Base-by-base conservation (phyloP, 23 tunicate genomes). In the Botrylloides violaceus region DNA sequence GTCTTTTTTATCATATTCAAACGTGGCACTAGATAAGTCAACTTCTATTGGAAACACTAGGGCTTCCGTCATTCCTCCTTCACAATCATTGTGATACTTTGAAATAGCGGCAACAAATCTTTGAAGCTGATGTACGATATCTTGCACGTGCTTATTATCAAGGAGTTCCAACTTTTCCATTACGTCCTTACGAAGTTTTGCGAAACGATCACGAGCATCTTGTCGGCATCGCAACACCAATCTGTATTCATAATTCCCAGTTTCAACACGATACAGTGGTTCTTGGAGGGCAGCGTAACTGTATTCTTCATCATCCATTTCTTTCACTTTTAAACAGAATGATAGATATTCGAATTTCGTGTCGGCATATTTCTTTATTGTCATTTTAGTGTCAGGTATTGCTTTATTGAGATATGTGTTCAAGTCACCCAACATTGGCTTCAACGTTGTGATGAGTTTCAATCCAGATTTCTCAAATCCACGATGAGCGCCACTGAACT, bases 11-110 rank as follows among this genome's bases (percentile, higher is more conserved):
- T 90, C 92, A 57, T 95, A 95, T 59, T 95, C 99, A 64, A 95
- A 95, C 6, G 96, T 95, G 0, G 95, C 58, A 25, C 36, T 71
- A 26, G 83, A 79, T n/a, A 95, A 65, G 36, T 95, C 99, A 56
- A 90, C 99, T 47, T 95, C 99, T 23, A 95, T 88, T 3, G 99
- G 99, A 59, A 95, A 95, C n/a, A 95, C 96, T 65, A 79, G 92
- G 2, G 83, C 87, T 27, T 32, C 55, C 21, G 72, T 71, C 92
- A 84, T 80, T 32, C 73, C 64, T 22, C 58, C 72, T 50, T 74
- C 81, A 60, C 97, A 90, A 2, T 79, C 36, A 9, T 75, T 71
- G 62, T 90, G 91, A 47, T 90, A 90, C 26, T 90, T 73, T 4
- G 84, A 66, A 57, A 90, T 55, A 4, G 97, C 92, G 30, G 84